Conservation (phyloP, 2,797 vertebrate genomes). For the Knipowitschia caucasica region DNA sequence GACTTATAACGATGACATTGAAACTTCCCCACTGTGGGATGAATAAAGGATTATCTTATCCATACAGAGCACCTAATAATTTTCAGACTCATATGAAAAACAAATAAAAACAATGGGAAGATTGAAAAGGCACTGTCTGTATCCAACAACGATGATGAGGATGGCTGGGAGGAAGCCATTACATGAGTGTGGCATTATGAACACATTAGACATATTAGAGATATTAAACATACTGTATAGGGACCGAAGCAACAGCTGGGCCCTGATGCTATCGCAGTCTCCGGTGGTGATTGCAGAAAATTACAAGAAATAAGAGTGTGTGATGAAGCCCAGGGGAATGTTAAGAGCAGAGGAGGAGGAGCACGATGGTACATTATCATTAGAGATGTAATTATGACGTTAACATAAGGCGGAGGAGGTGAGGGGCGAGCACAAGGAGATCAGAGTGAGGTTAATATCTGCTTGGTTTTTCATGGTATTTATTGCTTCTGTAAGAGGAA, state of each 20-base stretch:
- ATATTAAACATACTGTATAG: too few relatives aligned
- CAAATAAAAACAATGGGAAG: neutral
- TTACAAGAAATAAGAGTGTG: slow-evolving; percentile 14
- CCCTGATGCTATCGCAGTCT: neutral
- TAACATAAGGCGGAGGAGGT: neutral
- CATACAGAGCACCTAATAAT: too few relatives aligned
- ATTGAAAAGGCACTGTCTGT: neutral
- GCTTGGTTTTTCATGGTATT: too few relatives aligned
- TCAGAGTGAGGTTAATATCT: neutral
- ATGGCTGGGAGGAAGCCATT: neutral
- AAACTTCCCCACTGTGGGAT: too few relatives aligned
- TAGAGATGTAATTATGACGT: slow-evolving; percentile 4
- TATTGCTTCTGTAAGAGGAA: too few relatives aligned
- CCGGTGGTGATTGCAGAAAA: slow-evolving; percentile 22
- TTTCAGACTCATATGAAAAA: neutral
- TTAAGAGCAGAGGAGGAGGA: neutral
- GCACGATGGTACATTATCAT: slow-evolving; percentile 1
- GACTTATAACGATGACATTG: too few relatives aligned
- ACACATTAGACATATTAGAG: neutral
- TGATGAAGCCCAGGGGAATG: slow-evolving; percentile 22
- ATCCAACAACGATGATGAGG: neutral
- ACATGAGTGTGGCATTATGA: neutral
- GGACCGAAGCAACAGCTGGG: slow-evolving; percentile 26
- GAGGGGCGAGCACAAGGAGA: neutral
- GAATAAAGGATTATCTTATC: too few relatives aligned